phyloP scores from a whole-genome alignment of 1,140 invertebrate species.

The Drosophila saltans region DNA sequence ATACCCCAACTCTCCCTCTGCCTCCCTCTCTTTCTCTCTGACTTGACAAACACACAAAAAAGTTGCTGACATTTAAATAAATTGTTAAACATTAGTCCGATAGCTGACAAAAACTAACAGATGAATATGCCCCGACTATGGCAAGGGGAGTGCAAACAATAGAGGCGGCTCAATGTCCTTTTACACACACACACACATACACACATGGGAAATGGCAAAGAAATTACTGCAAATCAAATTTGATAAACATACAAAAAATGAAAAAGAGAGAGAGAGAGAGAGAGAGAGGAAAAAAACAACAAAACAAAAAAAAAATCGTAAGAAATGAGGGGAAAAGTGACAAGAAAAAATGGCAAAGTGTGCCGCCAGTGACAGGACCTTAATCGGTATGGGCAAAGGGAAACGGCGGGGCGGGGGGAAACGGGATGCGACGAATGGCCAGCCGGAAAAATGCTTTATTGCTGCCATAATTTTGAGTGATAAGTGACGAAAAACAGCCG shows the following conservation, averaged over 20 bases:
- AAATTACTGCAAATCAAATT: slow-evolving; percentile 80
- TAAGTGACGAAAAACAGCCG: slow-evolving; percentile 78
- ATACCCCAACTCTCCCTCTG: neutral
- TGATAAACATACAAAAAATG: slow-evolving; percentile 63
- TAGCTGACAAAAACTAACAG: slow-evolving; percentile 68
- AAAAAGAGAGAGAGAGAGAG: slow-evolving; percentile 33
- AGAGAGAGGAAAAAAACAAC: slow-evolving; percentile 9
- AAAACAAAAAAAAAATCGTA: slow-evolving; percentile 48
- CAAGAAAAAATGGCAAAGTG: slow-evolving; percentile 80
- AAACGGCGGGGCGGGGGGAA: neutral
- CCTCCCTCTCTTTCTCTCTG: neutral
- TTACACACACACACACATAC: slow-evolving; percentile 15
- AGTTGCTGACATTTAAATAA: slow-evolving; percentile 79
- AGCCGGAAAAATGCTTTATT: slow-evolving; percentile 78
- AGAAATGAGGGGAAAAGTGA: slow-evolving; percentile 69
- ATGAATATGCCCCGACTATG: slow-evolving; percentile 32
- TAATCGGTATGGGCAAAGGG: slow-evolving; percentile 29
- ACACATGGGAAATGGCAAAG: slow-evolving; percentile 77
- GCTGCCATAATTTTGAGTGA: slow-evolving; percentile 81
- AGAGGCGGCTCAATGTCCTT: slow-evolving; percentile 29
- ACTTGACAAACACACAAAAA: slow-evolving; percentile 40
- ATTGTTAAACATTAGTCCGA: slow-evolving; percentile 69
- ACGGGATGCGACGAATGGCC: slow-evolving; percentile 42
- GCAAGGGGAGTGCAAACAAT: slow-evolving; percentile 40
- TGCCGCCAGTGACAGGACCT: slow-evolving; percentile 64